Base-by-base conservation (phyloP, 2,113 vertebrate genomes). In the Toxotes chatareus region DNA sequence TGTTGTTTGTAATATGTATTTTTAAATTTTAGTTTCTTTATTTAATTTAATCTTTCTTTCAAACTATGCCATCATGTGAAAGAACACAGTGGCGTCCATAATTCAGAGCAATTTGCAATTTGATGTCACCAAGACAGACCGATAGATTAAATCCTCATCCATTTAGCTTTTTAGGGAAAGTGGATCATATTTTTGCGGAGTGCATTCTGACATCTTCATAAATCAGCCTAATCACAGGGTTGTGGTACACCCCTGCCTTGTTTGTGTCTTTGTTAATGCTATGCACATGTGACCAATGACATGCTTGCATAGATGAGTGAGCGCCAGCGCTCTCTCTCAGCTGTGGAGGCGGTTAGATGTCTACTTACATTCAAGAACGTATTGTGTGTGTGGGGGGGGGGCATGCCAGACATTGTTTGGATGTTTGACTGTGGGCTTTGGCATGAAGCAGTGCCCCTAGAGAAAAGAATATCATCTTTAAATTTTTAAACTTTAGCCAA, bases 181-280 rank as follows among this genome's bases (percentile, higher is more conserved):
- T 38, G 71, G 77, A 77, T 87, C 14, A 64, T 88, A 83, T 83
- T 88, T 91, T 86, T 76, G 84, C 59, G 46, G 70, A 77, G 57
- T 79, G 71, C 75, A 42, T 79, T 84, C 68, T 82, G 89, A 91
- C 89, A 75, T 93, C 74, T 90, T 91, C 76, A 90, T 92, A 93
- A 92, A 93, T 94, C 88, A 90, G 84, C 34, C 51, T 86, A 92
- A 93, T 88, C 74, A 88, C 42, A 84, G 75, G 86, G 61, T 87
- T 89, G 89, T 70, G 84, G 89, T 89, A 17, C 76, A 89, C 89
- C 74, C 76, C 80, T 75, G 80, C 65, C 87, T 88, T 90, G 86
- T 91, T 93, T 91, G 82, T 86, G 82, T 87, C 83, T 87, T 73
- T 89, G 86, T 79, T 90, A 91, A 92, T 92, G 71, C 73, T 83